Percentiles rank a stretch among this genome's conserved stretches.
Conservation (phyloP, 1,140 invertebrate genomes). For the Solen grandis region DNA sequence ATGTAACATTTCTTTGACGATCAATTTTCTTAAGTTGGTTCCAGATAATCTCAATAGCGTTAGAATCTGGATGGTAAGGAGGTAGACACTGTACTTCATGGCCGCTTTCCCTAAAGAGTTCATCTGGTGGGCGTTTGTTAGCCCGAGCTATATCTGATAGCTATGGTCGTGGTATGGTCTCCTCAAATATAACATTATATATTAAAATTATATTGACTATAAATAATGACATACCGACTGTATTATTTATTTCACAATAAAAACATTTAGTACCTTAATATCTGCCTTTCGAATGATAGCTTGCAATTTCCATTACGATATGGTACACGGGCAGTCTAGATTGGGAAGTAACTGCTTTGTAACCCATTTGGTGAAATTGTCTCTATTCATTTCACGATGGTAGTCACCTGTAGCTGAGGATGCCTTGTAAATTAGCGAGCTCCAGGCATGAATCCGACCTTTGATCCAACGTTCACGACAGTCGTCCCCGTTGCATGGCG, state of each 20-base stretch:
- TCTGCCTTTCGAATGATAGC: conserved; percentile 14
- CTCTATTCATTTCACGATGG: not conserved
- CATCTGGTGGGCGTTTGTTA: not conserved
- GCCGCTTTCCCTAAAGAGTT: not conserved
- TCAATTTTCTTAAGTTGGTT: not conserved
- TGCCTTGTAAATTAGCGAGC: not conserved
- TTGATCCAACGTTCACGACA: not conserved
- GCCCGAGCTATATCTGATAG: no score
- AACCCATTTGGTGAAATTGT: conserved; percentile 3
- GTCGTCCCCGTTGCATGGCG: not conserved
- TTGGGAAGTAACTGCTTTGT: not conserved
- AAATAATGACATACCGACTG: not conserved
- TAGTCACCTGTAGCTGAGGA: not conserved
- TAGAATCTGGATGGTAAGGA: conserved; percentile 7
- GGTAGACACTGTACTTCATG: conserved; percentile 12
- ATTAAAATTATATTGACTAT: not conserved
- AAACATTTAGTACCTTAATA: not conserved
- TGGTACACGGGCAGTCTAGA: not conserved
- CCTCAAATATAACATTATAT: not conserved
- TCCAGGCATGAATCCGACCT: not conserved
- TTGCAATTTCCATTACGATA: not conserved
- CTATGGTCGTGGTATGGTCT: not conserved
- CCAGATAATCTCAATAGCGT: conserved; percentile 15
- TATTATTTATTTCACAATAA: not conserved
- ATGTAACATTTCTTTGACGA: not conserved